A percentile compares a stretch with the other conserved stretches of the same genome.
These are phyloP conservation scores for Coccyzus lansbergi DNA, from an alignment of 2,797 vertebrate species.

Conservation along the genomic window DNA sequence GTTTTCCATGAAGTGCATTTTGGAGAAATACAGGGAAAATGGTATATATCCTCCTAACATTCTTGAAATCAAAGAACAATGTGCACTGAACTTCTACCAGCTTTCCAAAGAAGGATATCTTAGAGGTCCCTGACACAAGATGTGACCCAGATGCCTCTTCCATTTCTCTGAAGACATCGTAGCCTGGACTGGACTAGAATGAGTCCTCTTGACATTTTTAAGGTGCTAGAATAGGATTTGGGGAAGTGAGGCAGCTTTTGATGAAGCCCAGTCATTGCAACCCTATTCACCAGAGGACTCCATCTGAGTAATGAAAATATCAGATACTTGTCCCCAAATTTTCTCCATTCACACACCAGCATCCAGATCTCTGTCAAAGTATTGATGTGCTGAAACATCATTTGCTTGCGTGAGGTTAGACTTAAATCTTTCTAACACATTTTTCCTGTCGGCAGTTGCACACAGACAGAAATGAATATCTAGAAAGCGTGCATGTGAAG, in stretches of 20 bases:
- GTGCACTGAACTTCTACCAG: background rate
- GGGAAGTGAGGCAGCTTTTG: background rate
- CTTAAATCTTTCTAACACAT: slow-evolving; percentile 20
- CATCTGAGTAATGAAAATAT: background rate
- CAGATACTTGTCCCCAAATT: background rate
- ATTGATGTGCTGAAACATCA: background rate
- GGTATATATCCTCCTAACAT: background rate
- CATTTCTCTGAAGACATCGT: background rate
- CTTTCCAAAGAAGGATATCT: background rate
- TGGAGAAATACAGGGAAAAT: background rate
- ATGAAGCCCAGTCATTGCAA: background rate
- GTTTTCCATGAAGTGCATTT: background rate
- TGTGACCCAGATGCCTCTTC: background rate
- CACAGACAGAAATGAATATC: background rate
- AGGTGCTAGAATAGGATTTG: background rate
- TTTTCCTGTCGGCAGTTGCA: slow-evolving; percentile 22
- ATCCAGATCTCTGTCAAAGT: background rate
- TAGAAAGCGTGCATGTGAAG: background rate
- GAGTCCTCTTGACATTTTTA: background rate
- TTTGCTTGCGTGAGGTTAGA: background rate
- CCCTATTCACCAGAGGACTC: background rate
- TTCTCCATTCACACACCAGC: background rate
- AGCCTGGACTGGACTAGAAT: background rate
- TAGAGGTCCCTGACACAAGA: background rate
- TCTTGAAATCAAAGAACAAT: background rate